Base-by-base conservation (phyloP, 2,888 invertebrate genomes). In the Platerodrilus igneus region DNA sequence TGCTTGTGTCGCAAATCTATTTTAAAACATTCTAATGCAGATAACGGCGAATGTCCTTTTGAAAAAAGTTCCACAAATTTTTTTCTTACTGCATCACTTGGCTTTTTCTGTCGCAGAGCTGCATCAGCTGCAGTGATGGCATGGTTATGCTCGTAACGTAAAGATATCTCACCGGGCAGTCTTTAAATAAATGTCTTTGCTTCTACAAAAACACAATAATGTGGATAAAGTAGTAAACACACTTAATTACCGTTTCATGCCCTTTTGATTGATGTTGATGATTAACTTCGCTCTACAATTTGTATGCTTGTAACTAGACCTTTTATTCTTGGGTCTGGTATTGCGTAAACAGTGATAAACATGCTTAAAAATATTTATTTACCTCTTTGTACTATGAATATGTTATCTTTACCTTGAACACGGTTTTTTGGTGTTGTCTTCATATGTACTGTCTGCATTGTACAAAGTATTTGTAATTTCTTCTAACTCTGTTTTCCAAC, bases 161-260 rank as follows among this genome's bases (percentile, higher is more conserved):
- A 10, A 11, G 10, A 10, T 7, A 25, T 25, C 13, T 25, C 3
- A 10, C 25, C 9, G 2, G 25, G 25, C 7, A n/a, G 11, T 3
- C 10, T 25, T 6, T 10, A 25, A 9, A 25, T 25, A 25, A n/a
- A 11, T 3, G 10, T 25, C 25, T 25, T 25, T 25, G 11, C 25
- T 25, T 13, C 25, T 8, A 25, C 7, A 25, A 25, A 6, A 25
- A 25, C 9, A 25, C 6, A 11, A 3, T 25, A 25, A 25, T 3
- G 6, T 25, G 13, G 9, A 25, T 6, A 23, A 4, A 7, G 11
- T 7, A 11, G 9, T 3, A 25, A 8, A 11, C 10, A 2, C 10
- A 8, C 10, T 25, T 25, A n/a, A 9, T 6, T 25, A 13, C 3
- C 3, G 3, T 25, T 23, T n/a, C n/a, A n/a, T n/a, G n/a, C n/a